Conservation (phyloP, 2,888 invertebrate species). For the Tipula unca region DNA sequence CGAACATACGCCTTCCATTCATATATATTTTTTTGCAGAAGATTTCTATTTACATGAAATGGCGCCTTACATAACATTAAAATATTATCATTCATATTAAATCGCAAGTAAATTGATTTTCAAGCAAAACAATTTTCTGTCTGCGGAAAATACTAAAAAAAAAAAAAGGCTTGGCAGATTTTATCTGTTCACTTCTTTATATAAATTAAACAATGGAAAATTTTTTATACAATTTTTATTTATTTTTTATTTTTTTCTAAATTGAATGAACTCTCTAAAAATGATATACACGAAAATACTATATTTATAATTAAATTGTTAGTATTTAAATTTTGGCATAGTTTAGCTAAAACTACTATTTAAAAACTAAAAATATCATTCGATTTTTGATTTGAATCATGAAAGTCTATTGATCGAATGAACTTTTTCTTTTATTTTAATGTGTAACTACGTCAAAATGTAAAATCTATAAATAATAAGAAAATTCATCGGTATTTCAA, state of each 20-base stretch:
- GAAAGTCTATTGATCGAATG: slow-evolving; percentile 17
- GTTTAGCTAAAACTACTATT: background rate
- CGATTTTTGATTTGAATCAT: background rate
- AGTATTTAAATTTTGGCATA: slow-evolving; percentile 14
- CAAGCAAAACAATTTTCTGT: background rate
- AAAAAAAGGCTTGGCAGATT: background rate
- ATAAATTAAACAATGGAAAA: background rate
- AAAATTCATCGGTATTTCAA: background rate
- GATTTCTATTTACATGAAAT: background rate
- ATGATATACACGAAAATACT: background rate
- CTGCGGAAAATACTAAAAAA: background rate
- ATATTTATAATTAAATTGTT: background rate
- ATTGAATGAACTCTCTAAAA: slow-evolving; percentile 8
- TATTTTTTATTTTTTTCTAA: background rate
- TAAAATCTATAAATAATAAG: background rate
- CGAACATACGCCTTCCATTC: background rate
- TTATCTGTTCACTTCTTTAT: background rate
- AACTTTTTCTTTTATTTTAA: background rate
- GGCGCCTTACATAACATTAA: background rate
- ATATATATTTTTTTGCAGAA: background rate
- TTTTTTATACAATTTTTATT: background rate
- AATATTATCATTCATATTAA: background rate
- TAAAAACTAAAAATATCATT: background rate
- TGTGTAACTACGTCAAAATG: background rate
- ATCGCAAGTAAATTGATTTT: background rate